Conservation (phyloP, 1,140 invertebrate genomes). For the Drosophila albomicans region DNA sequence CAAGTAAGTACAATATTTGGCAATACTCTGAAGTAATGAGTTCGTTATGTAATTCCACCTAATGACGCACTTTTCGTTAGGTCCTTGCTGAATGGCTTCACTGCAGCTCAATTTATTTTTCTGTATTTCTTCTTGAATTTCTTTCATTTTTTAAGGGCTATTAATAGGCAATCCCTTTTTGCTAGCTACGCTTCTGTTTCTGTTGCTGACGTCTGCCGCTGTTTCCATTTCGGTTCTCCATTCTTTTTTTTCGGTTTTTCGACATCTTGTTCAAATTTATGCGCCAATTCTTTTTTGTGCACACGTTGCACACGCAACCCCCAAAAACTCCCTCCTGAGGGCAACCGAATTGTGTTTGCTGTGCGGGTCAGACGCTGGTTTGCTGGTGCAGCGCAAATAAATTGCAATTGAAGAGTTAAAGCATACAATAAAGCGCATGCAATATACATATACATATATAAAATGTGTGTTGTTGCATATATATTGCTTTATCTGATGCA, state of each 20-base stretch:
- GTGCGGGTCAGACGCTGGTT: conserved; percentile 14
- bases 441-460: not conserved
- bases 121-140: conserved; percentile 2
- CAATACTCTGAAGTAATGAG: conserved; percentile 3
- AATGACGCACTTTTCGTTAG: conserved; percentile 11
- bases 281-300: conserved; percentile 35
- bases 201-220: conserved; percentile 53
- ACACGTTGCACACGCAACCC: conserved; percentile 14
- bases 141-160: not conserved
- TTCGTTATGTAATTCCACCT: not conserved
- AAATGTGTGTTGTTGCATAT: not conserved
- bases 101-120: conserved; percentile 5
- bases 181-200: conserved; percentile 36
- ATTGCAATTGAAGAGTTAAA: conserved; percentile 43
- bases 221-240: conserved; percentile 10
- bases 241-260: conserved; percentile 11
- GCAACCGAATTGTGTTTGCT: conserved; percentile 9
- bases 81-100: not conserved
- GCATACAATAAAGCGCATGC: conserved; percentile 5
- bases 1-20: not conserved
- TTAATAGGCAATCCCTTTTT: conserved; percentile 17
- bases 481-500: conserved; percentile 14
- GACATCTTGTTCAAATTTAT: conserved; percentile 46
- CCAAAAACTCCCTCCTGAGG: not conserved
- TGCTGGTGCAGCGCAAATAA: conserved; percentile 39